Base-by-base conservation (phyloP, 2,888 invertebrate species). In the Altica lythri region DNA sequence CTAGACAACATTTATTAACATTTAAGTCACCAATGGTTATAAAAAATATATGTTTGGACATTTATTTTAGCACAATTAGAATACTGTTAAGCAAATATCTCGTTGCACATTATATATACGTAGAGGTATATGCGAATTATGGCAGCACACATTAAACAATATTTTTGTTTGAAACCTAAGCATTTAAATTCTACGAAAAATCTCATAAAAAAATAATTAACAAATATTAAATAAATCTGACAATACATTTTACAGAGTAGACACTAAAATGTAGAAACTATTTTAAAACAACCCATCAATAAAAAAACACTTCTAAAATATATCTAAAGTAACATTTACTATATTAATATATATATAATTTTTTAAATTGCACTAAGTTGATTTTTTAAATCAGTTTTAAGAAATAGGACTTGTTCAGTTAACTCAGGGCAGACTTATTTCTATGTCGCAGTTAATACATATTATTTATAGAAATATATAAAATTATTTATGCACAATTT, bases 1-100 rank as follows among this genome's bases (percentile, higher is more conserved):
- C 35, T 35, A 46, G 35, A 48, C 47, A 47, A 47, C 48, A 40
- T 48, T 40, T 48, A 48, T 48, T 48, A 29, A 48, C 16, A 40
- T 10, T 40, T 29, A 48, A 40, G 30, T 48, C 40, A 48, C 48
- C 48, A 38, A 38, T 19, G 48, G 48, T 40, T 48, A 48, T 48
- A 48, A 48, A 48, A 47, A 48, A 48, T 48, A 48, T 48, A 47
- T 47, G 10, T 42, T 37, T 29, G 38, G 14, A 40, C 22, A 40
- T 40, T 38, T 48, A 48, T 40, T 40, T 48, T 9, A 48, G 38
- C 29, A 48, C 48, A 40, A 27, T 18, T 30, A 17, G 30, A 48
- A 48, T 48, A 48, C 47, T 48, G 40, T 40, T 4, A 48, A 46
- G 46, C 46, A 13, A 29, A 34, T 35, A 25, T 46, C 35, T 46